Evolutionary conservation across 2,797 vertebrate genomes (phyloP), one percentile per base, ranked within the genome.

Genomic region (Erpetoichthys calabaricus): DNA sequence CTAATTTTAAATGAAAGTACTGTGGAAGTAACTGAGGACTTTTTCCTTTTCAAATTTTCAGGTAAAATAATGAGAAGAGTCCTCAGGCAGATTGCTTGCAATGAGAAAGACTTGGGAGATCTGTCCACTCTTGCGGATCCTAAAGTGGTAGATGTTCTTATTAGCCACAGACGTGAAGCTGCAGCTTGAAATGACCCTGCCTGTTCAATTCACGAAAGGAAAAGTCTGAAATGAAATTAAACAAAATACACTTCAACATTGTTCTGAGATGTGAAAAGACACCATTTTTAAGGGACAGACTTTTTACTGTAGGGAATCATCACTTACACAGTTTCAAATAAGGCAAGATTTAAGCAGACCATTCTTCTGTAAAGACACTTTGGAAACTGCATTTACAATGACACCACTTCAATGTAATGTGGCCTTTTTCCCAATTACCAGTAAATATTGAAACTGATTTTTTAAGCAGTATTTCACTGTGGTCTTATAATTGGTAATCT

Each of bases 11-110:
- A 25, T 25, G 25, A 25, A 25, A 25, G 2, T 49, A 6, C 9
- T 49, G 9, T 49, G 9, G 47, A 6, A 49, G 47, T 49, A 49
- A 57, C 2, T 47, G 45, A 4, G 47, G 8, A 55, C 3, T 3
- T 3, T 8, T 55, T 9, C 6, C 50, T 5, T 10, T 25, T 44
- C 6, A 8, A 25, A n/a, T n/a, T 44, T 8, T 3, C 62, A 89
- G 86, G 86, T 45, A 89, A 89, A 69, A 88, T 89, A 63, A 85
- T 89, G 87, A 70, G 86, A 41, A 70, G 86, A 6, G 68, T 89
- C 60, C 77, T 89, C 53, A 68, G 87, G 53, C 79, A 85, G 70
- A 80, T 88, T 44, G 87, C 86, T 4, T 75, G 84, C 42, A 85
- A 86, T 5, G 84, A 88, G 56, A 80, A 73, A 67, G 86, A 89